Base-by-base conservation (phyloP, 2,888 invertebrate genomes). In the Phanerotoma sp. region DNA sequence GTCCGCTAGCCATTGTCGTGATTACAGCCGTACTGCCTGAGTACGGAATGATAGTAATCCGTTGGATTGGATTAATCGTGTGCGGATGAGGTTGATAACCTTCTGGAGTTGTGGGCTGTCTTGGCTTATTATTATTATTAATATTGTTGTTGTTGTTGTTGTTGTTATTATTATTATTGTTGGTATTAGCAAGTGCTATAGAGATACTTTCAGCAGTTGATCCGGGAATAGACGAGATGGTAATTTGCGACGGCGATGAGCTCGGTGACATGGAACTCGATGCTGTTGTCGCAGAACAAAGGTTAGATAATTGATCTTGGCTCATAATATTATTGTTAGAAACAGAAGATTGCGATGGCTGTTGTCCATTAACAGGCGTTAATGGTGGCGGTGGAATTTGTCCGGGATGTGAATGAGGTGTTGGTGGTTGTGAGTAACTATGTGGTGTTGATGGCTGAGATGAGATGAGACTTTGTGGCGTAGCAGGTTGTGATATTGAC, bases 1-100 rank as follows among this genome's bases (percentile, higher is more conserved):
- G 85, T 7, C 89, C 86, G 69, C 88, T 87, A 0, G 88, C 88
- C 83, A 84, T 84, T 2, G 84, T 83, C 1, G 83, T 84, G 11
- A 83, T 82, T 11, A 82, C 68, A 11, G 80, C 77, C 1, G 76
- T 75, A 30, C 69, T 60, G 21, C 71, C 62, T n/a, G 61, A 64
- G 32, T 70, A 70, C 9, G 68, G 64, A 22, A 68, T 66, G 25
- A 69, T 63, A 3, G 69, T 61, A 22, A 70, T 65, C 13, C 70
- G 67, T 11, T 68, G 61, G 25, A 64, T 62, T 3, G 68, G 44
- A 30, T 66, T 72, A 3, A 74, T 64, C 1, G 74, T 69, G 25
- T 77, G 75, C 5, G 74, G 74, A 64, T 75, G 75, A 2, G 74
- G 71, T 55, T 77, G 77, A 57, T 77, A 77, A 1, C 74, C 71